Base-by-base conservation (phyloP, 1,140 invertebrate genomes). In the Sycophila sp. region DNA sequence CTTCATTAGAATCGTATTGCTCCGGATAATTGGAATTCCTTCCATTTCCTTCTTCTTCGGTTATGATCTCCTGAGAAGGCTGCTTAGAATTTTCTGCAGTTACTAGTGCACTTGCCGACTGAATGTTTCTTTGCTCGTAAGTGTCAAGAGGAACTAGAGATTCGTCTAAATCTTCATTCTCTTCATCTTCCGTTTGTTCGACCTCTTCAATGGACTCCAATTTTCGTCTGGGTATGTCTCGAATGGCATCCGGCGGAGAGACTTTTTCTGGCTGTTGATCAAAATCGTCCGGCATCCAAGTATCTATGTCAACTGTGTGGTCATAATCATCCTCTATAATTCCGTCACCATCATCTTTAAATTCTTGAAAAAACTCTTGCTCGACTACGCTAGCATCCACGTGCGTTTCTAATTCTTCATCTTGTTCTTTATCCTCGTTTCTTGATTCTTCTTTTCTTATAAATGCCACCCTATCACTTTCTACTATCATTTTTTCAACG, bases 211-310 rank as follows among this genome's bases (percentile, higher is more conserved):
- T 71, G 0, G 69, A 65, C 24, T 71, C 69, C 7, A 71, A 19
- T 11, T 47, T 65, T 13, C 62, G 36, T 22, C 60, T 65, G 1
- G 15, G 53, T 11, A 26, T 59, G 10, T 32, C 34, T 19, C 22
- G 24, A 10, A 60, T 22, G 1, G 22, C 22, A 7, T 71, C 64
- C 1, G 53, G 40, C 11, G 65, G 28, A 17, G 55, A 32, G 15
- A 73, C 47, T 49, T 76, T 69, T 32, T 56, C 19, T 13, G 75
- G 24, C 34, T 72, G 47, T n/a, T 62, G 69, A n/a, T 76, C 71
- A 6, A 74, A 28, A 19, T 53, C 32, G 15, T 73, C 47, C 4
- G 69, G 69, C 62, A 65, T 60, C 69, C 69, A 71, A 0, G 69
- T 28, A 4, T 71, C 69, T 11, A 71, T 71, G 22, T 71, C 69